Base-by-base conservation (phyloP, 2,113 vertebrate species). In the Delphinus delphis region DNA sequence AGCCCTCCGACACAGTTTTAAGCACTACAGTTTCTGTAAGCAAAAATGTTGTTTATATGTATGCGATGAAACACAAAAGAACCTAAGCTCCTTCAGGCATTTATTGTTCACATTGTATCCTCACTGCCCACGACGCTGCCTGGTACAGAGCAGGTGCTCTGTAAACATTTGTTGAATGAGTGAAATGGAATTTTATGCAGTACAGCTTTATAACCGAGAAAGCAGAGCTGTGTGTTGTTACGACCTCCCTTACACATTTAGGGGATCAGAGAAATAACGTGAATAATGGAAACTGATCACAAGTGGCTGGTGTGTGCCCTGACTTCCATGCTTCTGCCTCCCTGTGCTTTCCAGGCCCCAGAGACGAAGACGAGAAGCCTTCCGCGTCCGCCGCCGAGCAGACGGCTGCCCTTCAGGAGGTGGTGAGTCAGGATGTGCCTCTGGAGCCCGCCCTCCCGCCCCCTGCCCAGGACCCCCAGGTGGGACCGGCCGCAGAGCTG, bases 381-480 rank as follows among this genome's bases (percentile, higher is more conserved):
- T 98, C 98, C 20, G 98, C 97, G 67, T 98, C 99, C 20, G 94
- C 98, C 8, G 98, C 96, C 1, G 99, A 99, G 58, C 99, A 99
- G 97, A 98, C 98, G 41, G 97, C 98, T 33, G 90, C 98, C 79
- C 98, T 98, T 92, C 98, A 98, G 96, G 98, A 98, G 88, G 98
- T 96, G 94, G 98, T 96, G 21, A 92, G 98, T 90, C 97, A 98
- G 36, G 98, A 98, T 88, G 97, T 96, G 1, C 98, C 98, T 97
- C 98, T 98, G 76, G 98, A 98, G 63, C 80, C 96, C 44, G 97
- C 96, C 25, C 97, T 95, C 67, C 97, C 98, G 63, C 96, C 97
- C 74, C 80, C 96, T 0, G 15, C 97, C 95, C 91, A 91, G 28
- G 99, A 99, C 74, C 79, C 98, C 10, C 98, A 93, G 11, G 50